Evolutionary conservation across 2,797 vertebrate species (phyloP).

Genomic region (Enoplosus armatus): DNA sequence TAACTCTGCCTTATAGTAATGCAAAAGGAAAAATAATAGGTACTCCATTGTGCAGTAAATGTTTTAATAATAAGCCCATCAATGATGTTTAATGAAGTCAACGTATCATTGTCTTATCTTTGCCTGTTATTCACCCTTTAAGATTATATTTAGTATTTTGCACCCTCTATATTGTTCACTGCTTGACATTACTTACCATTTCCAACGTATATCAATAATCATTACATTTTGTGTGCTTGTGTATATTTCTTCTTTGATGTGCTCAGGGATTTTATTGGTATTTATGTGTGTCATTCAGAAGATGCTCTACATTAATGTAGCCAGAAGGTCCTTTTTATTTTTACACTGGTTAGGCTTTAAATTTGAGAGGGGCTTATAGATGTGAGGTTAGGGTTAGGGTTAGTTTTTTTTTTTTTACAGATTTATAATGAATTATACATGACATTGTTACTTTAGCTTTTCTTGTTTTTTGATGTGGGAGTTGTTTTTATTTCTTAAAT

Average conservation of each 20-base stretch:
- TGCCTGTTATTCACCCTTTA: background rate
- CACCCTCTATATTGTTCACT: background rate
- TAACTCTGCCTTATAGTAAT: background rate
- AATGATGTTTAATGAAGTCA: background rate
- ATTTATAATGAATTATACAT: background rate
- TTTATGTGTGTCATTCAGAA: conserved; percentile 5
- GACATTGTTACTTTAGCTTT: background rate
- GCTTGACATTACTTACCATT: background rate
- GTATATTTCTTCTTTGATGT: background rate
- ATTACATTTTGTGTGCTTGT: background rate
- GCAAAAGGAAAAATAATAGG: background rate
- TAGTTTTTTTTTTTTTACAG: too few relatives aligned
- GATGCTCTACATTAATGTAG: background rate
- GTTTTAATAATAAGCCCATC: background rate
- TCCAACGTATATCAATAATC: background rate
- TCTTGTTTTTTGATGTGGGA: background rate
- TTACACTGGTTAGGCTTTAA: too few relatives aligned
- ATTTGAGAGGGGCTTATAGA: background rate
- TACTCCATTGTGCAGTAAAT: background rate
- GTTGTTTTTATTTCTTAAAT: too few relatives aligned
- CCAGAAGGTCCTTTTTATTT: too few relatives aligned
- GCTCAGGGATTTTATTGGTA: background rate
- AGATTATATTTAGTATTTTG: background rate
- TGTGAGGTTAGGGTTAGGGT: background rate
- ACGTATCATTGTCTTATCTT: too few relatives aligned